Base-by-base conservation (phyloP, 2,888 invertebrate genomes). In the Odontocolon sp. region DNA sequence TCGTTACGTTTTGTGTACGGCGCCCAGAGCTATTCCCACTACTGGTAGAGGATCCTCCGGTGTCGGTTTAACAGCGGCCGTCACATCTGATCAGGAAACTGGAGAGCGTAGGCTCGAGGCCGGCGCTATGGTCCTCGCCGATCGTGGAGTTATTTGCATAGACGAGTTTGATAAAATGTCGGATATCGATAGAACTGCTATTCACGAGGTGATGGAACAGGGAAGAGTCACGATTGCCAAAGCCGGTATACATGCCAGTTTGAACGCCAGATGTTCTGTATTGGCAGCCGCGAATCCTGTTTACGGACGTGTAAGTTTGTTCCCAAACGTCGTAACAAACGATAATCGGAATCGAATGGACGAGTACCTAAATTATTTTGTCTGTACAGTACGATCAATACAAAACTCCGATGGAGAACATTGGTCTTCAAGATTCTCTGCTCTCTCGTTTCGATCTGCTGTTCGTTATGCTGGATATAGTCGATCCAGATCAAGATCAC, bases 131-230 rank as follows among this genome's bases (percentile, higher is more conserved):
- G 99, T 99, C n/a, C 91, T 99, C 36, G 99, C 99, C 0, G 99
- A 99, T 92, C 94, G 99, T 73, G 99, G 99, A 23, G 96, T 99
- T 54, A 99, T 99, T 52, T 99, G 99, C 90, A 95, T 95, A 83
- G 98, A 99, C 91, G 99, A 99, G 92, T 99, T 99, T 91, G 99
- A 99, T 92, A 97, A 98, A 92, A 99, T 99, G 99, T 98, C 98
- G 0, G 99, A 99, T 91, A 96, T 99, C 78, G 99, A 99, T 92
- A 94, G 99, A 86, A 99, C 99, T 0, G 99, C 99, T 38, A 99
- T 99, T 82, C 99, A 99, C 91, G 99, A 99, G 92, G 99, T 99
- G 3, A 98, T 99, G 99, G 99, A 99, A 92, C 99, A 99, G 91
- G 99, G 99, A 3, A 92, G 95, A 82, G 96, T 99, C 2, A 99